phyloP scores from a whole-genome alignment of 2,113 vertebrate genomes.

The Leptocoma aspasia region DNA sequence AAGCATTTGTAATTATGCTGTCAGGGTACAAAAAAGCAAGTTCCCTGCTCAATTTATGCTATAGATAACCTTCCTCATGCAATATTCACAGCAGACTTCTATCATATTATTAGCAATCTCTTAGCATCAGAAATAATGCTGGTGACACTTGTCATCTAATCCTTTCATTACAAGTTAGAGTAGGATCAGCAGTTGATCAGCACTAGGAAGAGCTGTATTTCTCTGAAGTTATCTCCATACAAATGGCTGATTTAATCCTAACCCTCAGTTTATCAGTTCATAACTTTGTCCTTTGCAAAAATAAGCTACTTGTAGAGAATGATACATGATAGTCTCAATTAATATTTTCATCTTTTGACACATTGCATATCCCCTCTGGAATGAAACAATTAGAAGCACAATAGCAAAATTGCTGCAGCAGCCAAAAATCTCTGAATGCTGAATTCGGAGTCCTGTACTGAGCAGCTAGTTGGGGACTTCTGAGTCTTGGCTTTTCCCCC shows the following conservation, averaged over 20 bases:
- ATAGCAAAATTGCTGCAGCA: not conserved
- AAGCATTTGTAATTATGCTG: not conserved
- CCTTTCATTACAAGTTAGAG: constrained; percentile 13
- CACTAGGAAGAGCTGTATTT: constrained; percentile 8
- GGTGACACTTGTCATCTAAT: constrained; percentile 23
- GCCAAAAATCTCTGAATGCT: not conserved
- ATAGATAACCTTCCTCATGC: not conserved
- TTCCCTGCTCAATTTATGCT: not conserved
- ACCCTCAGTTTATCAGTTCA: not conserved
- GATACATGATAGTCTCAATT: not conserved
- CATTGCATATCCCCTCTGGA: not conserved
- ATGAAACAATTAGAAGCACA: constrained; percentile 13
- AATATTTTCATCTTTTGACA: constrained; percentile 11
- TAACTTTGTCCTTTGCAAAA: not conserved
- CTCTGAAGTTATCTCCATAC: not conserved
- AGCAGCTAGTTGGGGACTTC: not conserved
- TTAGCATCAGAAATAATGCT: constrained; percentile 22
- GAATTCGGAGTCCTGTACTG: not conserved
- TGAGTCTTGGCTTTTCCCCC: not conserved
- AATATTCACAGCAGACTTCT: not conserved
- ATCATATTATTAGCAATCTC: constrained; percentile 18
- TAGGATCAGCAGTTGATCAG: constrained; percentile 6
- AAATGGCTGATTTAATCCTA: constrained; percentile 10
- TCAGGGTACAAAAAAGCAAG: not conserved
- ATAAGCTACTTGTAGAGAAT: not conserved